phyloP scores from a whole-genome alignment of 2,113 vertebrate species.

The Melanerpes formicivorus region DNA sequence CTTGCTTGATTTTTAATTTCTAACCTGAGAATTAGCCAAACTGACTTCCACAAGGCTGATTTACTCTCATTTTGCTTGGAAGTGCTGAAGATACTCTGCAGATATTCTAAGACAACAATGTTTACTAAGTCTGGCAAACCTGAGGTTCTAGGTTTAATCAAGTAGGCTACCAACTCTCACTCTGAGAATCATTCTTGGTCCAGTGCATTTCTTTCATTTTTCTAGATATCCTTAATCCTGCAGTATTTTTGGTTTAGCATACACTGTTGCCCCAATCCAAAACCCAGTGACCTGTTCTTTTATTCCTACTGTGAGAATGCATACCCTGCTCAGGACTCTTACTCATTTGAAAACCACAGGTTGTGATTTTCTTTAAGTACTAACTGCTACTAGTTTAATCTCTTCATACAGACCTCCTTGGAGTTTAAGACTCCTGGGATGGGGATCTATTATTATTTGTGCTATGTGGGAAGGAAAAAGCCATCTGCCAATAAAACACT shows the following conservation, averaged over 20 bases:
- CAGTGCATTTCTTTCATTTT: background rate
- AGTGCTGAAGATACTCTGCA: background rate
- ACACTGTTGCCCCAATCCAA: slow-evolving; percentile 10
- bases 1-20: background rate
- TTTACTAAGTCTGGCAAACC: background rate
- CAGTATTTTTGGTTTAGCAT: background rate
- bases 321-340: slow-evolving; percentile 37
- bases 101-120: background rate
- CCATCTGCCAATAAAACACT: slow-evolving; percentile 65
- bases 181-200: background rate
- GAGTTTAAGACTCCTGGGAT: slow-evolving; percentile 36
- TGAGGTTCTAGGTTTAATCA: slow-evolving; percentile 19
- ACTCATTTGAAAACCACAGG: slow-evolving; percentile 66
- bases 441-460: slow-evolving; percentile 52
- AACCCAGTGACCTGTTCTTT: background rate
- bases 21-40: background rate
- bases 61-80: background rate
- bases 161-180: background rate
- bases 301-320: background rate
- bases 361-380: slow-evolving; percentile 54
- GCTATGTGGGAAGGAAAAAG: slow-evolving; percentile 38
- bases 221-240: background rate
- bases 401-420: slow-evolving; percentile 52
- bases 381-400: slow-evolving; percentile 64
- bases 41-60: background rate